These are phyloP conservation scores for Grus americana DNA, from an alignment of 2,113 vertebrate species.

Conservation along the genomic window DNA sequence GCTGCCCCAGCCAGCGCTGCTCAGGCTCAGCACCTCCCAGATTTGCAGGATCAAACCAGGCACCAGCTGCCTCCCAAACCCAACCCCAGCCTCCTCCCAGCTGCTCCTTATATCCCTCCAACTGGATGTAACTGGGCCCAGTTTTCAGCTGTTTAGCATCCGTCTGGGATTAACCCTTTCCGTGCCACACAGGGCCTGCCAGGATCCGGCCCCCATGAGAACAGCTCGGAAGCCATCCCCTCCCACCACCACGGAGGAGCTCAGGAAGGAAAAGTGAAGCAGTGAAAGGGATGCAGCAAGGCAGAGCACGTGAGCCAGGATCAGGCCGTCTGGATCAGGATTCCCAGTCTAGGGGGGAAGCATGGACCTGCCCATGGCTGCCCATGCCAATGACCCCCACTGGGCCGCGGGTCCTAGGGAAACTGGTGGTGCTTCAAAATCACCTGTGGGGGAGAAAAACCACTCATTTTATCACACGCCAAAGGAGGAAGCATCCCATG, in stretches of 20 bases:
- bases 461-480: background rate
- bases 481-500: background rate
- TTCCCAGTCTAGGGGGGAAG: background rate
- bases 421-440: background rate
- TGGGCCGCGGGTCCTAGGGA: background rate
- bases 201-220: fast-evolving
- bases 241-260: fast-evolving
- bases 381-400: background rate
- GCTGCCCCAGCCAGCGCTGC: background rate
- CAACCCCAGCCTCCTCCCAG: constrained; percentile 1
- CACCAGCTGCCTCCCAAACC: constrained; percentile 42
- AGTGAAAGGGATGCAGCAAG: background rate
- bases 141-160: constrained; percentile 35
- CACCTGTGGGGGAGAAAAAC: fast-evolving
- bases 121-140: constrained; percentile 16
- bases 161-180: constrained; percentile 23
- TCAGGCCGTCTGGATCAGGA: background rate
- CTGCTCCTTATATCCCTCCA: constrained; percentile 26
- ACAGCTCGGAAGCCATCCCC: background rate
- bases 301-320: background rate
- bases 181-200: background rate
- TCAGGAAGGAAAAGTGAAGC: background rate
- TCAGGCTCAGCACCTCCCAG: constrained; percentile 19
- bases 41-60: constrained; percentile 14
- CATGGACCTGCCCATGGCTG: background rate